Conservation (phyloP, 2,113 vertebrate species). For the Otocyon megalotis region DNA sequence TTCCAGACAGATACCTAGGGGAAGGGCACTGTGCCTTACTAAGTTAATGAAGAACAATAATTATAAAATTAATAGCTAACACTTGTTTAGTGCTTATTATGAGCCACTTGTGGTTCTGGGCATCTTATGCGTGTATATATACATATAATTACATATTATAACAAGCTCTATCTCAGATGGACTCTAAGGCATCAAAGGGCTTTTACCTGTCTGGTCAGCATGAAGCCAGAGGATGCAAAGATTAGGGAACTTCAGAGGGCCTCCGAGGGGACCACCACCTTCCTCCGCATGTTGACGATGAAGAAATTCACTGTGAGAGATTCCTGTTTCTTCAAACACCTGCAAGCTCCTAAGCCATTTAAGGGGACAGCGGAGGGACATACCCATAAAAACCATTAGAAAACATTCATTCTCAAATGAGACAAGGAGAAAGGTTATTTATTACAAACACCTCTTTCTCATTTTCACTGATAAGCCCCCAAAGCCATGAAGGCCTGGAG, state of each 20-base stretch:
- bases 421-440: slow-evolving; percentile 20
- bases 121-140: neutral
- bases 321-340: slow-evolving; percentile 93
- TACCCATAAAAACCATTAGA: slow-evolving; percentile 60
- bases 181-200: neutral
- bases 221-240: slow-evolving; percentile 97
- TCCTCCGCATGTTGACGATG: slow-evolving; percentile 92
- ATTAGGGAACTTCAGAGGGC: slow-evolving; percentile 92
- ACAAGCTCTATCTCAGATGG: neutral
- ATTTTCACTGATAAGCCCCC: neutral
- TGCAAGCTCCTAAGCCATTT: slow-evolving; percentile 93
- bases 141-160: neutral
- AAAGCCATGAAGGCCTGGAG: neutral
- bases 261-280: slow-evolving; percentile 93
- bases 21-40: neutral
- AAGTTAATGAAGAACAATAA: neutral
- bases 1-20: slow-evolving; percentile 23
- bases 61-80: neutral
- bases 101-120: neutral
- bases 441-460: slow-evolving; percentile 40
- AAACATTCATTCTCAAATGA: slow-evolving; percentile 59
- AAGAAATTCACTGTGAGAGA: slow-evolving; percentile 94
- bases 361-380: neutral
- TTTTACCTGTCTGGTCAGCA: slow-evolving; percentile 92
- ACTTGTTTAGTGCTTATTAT: slow-evolving; percentile 44